phyloP scores from a whole-genome alignment of 2,888 invertebrate genomes.

The Encarsia formosa region DNA sequence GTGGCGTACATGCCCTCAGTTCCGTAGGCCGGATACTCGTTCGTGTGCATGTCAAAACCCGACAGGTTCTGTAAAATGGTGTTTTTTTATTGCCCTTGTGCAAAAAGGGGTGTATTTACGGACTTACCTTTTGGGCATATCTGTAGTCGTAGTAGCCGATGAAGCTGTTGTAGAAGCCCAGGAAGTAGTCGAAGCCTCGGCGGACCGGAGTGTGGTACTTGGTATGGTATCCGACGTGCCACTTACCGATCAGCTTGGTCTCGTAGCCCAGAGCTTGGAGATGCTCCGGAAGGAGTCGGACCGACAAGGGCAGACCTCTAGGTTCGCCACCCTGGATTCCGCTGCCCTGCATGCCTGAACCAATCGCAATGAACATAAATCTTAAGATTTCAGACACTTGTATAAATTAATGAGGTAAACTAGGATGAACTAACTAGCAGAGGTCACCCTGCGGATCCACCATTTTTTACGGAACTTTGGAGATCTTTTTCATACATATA shows the following conservation, averaged over 20 bases:
- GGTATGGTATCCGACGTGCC: slow-evolving; percentile 58
- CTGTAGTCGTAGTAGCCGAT: slow-evolving; percentile 77
- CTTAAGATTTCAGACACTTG: too few relatives aligned
- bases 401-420: too few relatives aligned
- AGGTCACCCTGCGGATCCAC: too few relatives aligned
- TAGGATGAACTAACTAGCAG: too few relatives aligned
- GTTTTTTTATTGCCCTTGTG: background rate
- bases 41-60: slow-evolving; percentile 54
- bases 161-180: slow-evolving; percentile 80
- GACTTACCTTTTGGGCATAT: slow-evolving; percentile 50
- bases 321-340: slow-evolving; percentile 55
- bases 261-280: slow-evolving; percentile 55
- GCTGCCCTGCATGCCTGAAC: slow-evolving; percentile 55
- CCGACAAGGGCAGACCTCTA: slow-evolving; percentile 55
- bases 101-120: background rate
- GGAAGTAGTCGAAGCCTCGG: slow-evolving; percentile 77
- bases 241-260: slow-evolving; percentile 59
- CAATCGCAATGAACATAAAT: too few relatives aligned
- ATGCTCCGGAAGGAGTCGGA: slow-evolving; percentile 55
- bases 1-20: slow-evolving; percentile 63
- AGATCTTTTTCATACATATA: too few relatives aligned
- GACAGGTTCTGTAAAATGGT: slow-evolving; percentile 44
- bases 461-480: too few relatives aligned
- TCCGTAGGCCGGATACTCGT: slow-evolving; percentile 50
- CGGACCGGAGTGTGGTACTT: slow-evolving; percentile 65